Base-by-base conservation (phyloP, 2,888 invertebrate species). In the Xanthostigma xanthostigma region DNA sequence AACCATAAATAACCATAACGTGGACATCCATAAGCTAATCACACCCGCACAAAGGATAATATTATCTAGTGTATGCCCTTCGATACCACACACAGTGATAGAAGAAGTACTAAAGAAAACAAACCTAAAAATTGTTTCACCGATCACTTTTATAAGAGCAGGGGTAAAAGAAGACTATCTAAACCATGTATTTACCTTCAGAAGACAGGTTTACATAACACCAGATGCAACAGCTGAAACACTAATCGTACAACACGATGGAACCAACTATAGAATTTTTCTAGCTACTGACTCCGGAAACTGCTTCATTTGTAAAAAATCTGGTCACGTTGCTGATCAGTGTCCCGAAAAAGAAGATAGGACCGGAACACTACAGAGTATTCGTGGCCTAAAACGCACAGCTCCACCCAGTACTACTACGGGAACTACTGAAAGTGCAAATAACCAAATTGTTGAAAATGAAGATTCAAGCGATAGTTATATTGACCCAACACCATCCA, bases 61-160 rank as follows among this genome's bases (percentile, higher is more conserved):
- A 2, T 17, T 60, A 2, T 59, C 59, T 13, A 59, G 59, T 47
- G 56, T 59, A 2, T 51, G 50, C 45, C 56, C 53, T 13, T 45
- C 53, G 3, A 58, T 58, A 13, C 56, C 54, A 8, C 55, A 58
- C 40, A 13, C 49, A 4, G 10, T 50, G 11, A 9, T 53, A 13
- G 54, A 54, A 49, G 34, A 42, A 9, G 47, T 48, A 43, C 40
- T 58, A 3, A 51, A 50, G 41, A 49, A 46, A 38, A 40, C 53
- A 12, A 49, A 51, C 11, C 14, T 56, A 10, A 51, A 54, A 49
- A 41, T 51, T 37, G 45, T 53, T 27, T 56, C 53, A 13, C 53
- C 54, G 11, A 52, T 54, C 2, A 51, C 51, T 9, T 55, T 55
- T 41, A 48, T 57, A 33, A 53, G 53, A 53, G 53, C 51, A 9